Evolutionary conservation across 2,888 invertebrate genomes (phyloP), one percentile per base, ranked within the genome.

Genomic region (Drosophila ustulata): DNA sequence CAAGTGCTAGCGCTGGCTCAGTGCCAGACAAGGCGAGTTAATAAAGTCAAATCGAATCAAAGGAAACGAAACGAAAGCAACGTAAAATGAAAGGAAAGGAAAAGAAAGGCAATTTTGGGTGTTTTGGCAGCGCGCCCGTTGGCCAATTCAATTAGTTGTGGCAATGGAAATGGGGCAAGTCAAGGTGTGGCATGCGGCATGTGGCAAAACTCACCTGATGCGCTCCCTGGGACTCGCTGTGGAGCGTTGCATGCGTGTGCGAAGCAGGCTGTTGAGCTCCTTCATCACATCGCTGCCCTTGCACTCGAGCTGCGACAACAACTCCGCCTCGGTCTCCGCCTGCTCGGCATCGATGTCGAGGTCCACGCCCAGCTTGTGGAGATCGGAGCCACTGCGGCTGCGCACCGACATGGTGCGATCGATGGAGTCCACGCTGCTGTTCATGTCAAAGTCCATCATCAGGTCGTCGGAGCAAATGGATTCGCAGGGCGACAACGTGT

Each of bases 401-500:
- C 90, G 90, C 46, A 90, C 85, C n/a, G 91, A 90, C 39, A 83
- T 89, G 18, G 90, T 89, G 79, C 91, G 90, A 71, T 92, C 92
- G 53, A 93, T 92, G 13, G 93, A 93, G 75, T 93, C 93, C 62
- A 93, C 87, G 63, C 92, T 92, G 79, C 92, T 92, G 65, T 91
- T 93, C 32, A 91, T 86, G 79, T 97, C 97, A 88, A 95, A 96
- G 93, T 97, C 97, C 94, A 97, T 95, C 95, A 97, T 97, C 69
- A 97, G 94, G 92, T 97, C 97, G 88, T 97, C 97, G 4, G 97
- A 97, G 43, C 96, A 96, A 66, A 97, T 95, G 79, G 97, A 97
- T 78, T 96, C 95, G 84, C 95, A 96, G 2, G 96, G 95, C n/a
- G 97, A 97, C 64, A 97, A 92, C 0, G 97, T 97, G 89, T 96